phyloP scores from a whole-genome alignment of 2,113 vertebrate genomes.

The Eupsittula cactorum region DNA sequence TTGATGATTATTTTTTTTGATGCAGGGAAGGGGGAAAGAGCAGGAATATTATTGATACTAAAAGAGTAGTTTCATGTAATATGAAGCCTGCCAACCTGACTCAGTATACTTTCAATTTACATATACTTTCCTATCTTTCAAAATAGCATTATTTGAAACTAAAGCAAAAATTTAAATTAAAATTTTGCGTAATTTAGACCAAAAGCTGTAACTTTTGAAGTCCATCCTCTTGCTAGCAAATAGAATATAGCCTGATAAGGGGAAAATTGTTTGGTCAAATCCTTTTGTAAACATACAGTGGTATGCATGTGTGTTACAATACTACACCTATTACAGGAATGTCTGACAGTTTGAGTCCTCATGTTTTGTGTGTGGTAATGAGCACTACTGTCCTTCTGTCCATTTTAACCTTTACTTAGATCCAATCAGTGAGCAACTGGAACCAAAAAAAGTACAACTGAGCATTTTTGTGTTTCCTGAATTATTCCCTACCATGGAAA shows the following conservation, averaged over 20 bases:
- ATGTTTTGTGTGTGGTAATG: background rate
- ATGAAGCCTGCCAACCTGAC: background rate
- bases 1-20: background rate
- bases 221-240: background rate
- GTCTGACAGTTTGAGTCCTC: background rate
- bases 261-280: background rate
- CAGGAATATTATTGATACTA: background rate
- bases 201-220: background rate
- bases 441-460: background rate
- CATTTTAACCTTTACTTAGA: background rate
- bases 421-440: background rate
- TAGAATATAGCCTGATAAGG: background rate
- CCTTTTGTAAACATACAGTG: background rate
- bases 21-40: rapidly evolving
- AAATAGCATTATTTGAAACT: background rate
- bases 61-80: background rate
- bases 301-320: background rate
- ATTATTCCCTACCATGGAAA: background rate
- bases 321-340: background rate
- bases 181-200: background rate
- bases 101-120: background rate
- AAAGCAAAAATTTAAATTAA: background rate
- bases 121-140: background rate
- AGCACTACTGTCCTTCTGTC: background rate
- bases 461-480: background rate